Base-by-base conservation (phyloP, 2,797 vertebrate species). In the Chelon labrosus region DNA sequence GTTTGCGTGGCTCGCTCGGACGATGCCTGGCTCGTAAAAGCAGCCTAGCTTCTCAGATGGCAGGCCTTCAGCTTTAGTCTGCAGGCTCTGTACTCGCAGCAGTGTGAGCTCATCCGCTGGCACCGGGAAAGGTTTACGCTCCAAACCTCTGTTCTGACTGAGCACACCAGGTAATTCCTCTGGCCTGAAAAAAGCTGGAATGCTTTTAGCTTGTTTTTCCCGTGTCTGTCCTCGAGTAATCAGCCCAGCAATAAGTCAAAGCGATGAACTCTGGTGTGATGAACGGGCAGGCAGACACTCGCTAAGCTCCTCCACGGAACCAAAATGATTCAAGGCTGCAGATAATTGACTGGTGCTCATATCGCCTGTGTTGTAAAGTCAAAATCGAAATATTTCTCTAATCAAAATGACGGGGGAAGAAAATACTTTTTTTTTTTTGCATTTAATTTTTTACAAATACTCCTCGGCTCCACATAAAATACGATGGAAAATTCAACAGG, bases 91-190 rank as follows among this genome's bases (percentile, higher is more conserved):
- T 39, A 86, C 89, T 89, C 86, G 68, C 85, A 74, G 80, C 66
- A 61, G 76, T 31, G 71, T 92, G 87, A 90, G 85, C 76, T 91
- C 88, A 90, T 82, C 77, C 5, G 17, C 83, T 90, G 90, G 90
- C 89, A 83, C 76, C 31, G 71, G 66, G 62, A 60, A 61, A 64
- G 72, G 72, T 85, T 80, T 65, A 67, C 61, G 74, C 79, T 89
- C 85, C 84, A 88, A 76, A 86, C 85, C 85, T 88, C 85, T 64
- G 89, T 84, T 92, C 85, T 87, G 86, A 91, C 86, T 79, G 89
- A 90, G 79, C 75, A 88, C 85, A 88, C 84, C 88, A 91, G 91
- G 90, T 93, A 88, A 91, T 93, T 89, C 85, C 82, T 85, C 80
- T 70, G 79, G 84, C 77, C 83, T 73, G 64, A 54, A 65, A 44